These are phyloP conservation scores for Gypaetus barbatus DNA, from an alignment of 2,797 vertebrate genomes.

Conservation along the genomic window DNA sequence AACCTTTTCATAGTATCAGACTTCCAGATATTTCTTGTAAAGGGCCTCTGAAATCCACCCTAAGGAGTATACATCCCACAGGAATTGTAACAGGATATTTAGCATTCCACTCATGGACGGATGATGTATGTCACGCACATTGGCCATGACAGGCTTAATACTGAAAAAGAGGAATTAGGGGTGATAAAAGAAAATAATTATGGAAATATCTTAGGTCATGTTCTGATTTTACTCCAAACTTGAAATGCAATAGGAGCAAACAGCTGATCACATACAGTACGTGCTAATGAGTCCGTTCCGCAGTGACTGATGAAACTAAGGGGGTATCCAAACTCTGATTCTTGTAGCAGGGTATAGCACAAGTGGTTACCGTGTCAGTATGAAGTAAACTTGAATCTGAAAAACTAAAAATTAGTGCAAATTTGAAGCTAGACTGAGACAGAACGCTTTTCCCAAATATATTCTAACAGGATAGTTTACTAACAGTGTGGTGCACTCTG, in stretches of 20 bases:
- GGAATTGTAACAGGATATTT: not conserved
- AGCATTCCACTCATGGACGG: not conserved
- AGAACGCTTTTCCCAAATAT: not conserved
- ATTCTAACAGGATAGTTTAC: not conserved
- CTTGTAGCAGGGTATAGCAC: not conserved
- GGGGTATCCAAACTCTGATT: not conserved
- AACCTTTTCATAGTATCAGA: not conserved
- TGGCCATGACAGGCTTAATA: not conserved
- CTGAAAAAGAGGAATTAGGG: not conserved
- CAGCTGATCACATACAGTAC: not conserved
- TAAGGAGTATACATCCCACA: not conserved
- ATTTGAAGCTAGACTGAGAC: not conserved
- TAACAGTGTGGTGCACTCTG: not conserved
- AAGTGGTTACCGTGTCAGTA: rapidly evolving
- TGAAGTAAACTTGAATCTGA: not conserved
- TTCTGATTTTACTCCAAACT: conserved; percentile 29
- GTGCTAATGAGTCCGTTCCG: not conserved
- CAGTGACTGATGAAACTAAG: not conserved
- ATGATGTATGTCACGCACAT: not conserved
- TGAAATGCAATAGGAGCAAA: conserved; percentile 44
- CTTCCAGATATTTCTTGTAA: not conserved
- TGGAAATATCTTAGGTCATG: conserved; percentile 42
- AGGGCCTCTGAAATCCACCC: not conserved
- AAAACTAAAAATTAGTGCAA: not conserved
- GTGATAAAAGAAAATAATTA: conserved; percentile 35